Base-by-base conservation (phyloP, 2,113 vertebrate genomes). In the Spermophilus dauricus region DNA sequence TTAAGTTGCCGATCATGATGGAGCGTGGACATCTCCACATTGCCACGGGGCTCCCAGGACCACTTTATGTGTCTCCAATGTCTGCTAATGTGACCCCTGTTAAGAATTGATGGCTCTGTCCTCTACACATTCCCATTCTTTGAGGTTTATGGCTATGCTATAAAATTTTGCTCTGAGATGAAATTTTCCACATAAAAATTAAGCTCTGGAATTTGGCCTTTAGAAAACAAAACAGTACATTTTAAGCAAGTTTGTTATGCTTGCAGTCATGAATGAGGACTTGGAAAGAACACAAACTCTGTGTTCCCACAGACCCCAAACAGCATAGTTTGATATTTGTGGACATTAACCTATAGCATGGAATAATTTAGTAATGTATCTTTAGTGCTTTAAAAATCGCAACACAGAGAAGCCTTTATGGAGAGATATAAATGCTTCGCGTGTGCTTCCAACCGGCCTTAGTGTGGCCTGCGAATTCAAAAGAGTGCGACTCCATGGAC, bases 161-260 rank as follows among this genome's bases (percentile, higher is more conserved):
- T 93, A 88, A 96, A 96, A 90, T 56, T 98, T 89, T 84, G 81
- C 85, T 94, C 95, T 76, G 83, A 97, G 81, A 80, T 77, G 63
- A 97, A 96, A 61, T 91, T 37, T 97, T 96, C 95, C 95, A 86
- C 70, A 94, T 78, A 61, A 90, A 94, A n/a, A 91, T 89, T 70
- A 96, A 91, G 82, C 73, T 51, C 63, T 90, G 92, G 95, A 78
- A 86, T 89, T 96, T 37, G 0, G 8, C 16, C 95, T 97, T 97
- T 61, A 98, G 97, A 97, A 85, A 58, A 97, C 65, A 92, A 95
- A 96, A 86, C 14, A 83, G 92, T 73, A 17, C n/a, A 48, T 90
- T 96, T 97, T 83, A 86, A 86, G 81, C 95, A 70, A 63, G 58
- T 86, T 84, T 94, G 18, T 56, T 73, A 58, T 86, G 51, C 16